phyloP scores from a whole-genome alignment of 2,113 vertebrate genomes.

The Bombycilla garrulus region DNA sequence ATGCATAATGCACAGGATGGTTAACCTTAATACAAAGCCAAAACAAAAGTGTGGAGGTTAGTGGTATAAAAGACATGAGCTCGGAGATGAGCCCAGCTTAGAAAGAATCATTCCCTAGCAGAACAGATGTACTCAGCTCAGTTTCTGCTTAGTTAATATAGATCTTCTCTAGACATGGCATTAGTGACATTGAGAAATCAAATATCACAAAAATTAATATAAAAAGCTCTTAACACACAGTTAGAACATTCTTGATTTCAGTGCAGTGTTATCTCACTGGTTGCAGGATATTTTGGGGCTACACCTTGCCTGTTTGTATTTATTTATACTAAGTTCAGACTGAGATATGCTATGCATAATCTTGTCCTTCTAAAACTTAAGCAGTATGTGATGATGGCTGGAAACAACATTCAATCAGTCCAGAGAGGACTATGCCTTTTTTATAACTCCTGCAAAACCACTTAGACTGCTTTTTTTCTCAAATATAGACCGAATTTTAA shows the following conservation, averaged over 20 bases:
- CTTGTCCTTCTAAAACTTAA: background rate
- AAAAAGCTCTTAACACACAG: background rate
- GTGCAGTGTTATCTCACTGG: background rate
- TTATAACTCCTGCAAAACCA: background rate
- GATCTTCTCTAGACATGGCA: background rate
- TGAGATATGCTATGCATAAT: background rate
- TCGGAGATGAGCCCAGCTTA: background rate
- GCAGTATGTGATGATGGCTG: background rate
- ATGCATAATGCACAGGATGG: background rate
- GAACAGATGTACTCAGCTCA: background rate
- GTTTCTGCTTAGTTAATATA: background rate
- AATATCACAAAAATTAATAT: background rate
- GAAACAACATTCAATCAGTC: background rate
- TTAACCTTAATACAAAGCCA: background rate
- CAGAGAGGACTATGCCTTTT: background rate
- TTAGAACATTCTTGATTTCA: background rate
- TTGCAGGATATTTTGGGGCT: background rate
- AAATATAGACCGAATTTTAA: background rate
- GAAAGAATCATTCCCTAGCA: background rate
- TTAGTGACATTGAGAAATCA: background rate
- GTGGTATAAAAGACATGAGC: background rate
- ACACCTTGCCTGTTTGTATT: background rate
- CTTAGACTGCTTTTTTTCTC: background rate
- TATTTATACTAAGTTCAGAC: background rate
- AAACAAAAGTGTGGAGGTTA: background rate